These are phyloP conservation scores for Paedocypris sp. DNA, from an alignment of 2,113 vertebrate genomes.

Conservation along the genomic window DNA sequence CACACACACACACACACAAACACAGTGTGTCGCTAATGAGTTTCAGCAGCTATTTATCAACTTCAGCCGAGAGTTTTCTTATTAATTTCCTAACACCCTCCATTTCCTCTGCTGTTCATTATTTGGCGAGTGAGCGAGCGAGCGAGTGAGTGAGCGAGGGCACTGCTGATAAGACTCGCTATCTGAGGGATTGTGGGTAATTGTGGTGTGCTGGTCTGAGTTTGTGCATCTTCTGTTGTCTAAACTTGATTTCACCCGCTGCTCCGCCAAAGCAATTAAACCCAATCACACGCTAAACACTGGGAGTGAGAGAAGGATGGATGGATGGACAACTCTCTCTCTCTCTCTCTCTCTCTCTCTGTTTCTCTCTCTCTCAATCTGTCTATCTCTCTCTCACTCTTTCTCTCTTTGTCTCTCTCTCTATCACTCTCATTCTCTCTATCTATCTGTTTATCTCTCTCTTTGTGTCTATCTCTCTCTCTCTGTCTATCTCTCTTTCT, in stretches of 20 bases:
- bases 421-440: no score
- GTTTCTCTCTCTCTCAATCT: no score
- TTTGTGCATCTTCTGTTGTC: background rate
- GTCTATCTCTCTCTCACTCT: no score
- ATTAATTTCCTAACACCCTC: conserved; percentile 1
- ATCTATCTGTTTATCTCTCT: no score
- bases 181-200: background rate
- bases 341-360: background rate
- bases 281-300: no score
- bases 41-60: conserved; percentile 67
- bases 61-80: conserved; percentile 45
- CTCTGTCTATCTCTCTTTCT: no score
- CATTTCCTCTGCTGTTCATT: background rate
- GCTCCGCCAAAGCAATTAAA: no score
- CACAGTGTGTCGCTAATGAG: conserved; percentile 49
- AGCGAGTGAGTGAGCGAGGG: background rate
- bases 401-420: no score
- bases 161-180: background rate
- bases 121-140: background rate
- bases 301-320: background rate
- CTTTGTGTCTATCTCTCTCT: no score
- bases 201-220: background rate
- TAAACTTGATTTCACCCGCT: background rate
- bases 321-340: background rate
- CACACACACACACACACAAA: background rate